phyloP scores from a whole-genome alignment of 2,797 vertebrate species.

The Garrulus glandarius region DNA sequence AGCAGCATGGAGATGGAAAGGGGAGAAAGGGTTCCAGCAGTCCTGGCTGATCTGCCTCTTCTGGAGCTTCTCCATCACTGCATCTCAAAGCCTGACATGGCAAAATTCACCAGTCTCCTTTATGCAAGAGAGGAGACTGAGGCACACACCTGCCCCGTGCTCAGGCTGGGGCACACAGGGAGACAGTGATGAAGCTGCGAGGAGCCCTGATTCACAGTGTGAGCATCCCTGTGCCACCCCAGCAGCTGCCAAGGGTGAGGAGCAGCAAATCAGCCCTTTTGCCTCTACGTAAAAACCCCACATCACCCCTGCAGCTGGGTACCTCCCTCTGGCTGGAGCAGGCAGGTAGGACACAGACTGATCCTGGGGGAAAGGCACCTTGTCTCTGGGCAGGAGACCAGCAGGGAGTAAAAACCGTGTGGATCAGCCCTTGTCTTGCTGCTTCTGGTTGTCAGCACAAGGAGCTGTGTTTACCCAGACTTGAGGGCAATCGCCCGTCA shows the following conservation, averaged over 20 bases:
- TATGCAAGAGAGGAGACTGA: neutral
- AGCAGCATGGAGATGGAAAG: neutral
- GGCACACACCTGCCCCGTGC: fast-evolving
- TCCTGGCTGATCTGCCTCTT: neutral
- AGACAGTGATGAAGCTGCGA: neutral
- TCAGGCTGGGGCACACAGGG: fast-evolving
- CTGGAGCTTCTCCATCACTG: neutral
- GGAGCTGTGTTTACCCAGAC: neutral
- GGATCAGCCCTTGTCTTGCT: neutral
- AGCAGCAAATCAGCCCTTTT: neutral
- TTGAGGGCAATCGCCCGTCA: neutral
- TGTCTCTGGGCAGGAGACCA: neutral
- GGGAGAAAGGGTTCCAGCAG: neutral
- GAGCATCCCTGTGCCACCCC: neutral
- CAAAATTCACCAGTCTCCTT: neutral
- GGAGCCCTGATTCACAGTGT: neutral
- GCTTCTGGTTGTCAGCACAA: conserved; percentile 15
- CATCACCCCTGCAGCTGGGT: neutral
- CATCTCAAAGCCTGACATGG: neutral
- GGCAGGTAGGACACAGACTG: neutral
- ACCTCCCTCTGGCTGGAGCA: neutral
- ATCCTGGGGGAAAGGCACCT: neutral
- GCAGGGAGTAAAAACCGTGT: neutral
- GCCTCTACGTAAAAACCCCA: neutral
- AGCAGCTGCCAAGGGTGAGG: neutral